These are phyloP conservation scores for Fregetta grallaria DNA, from an alignment of 2,113 vertebrate species.

Conservation along the genomic window DNA sequence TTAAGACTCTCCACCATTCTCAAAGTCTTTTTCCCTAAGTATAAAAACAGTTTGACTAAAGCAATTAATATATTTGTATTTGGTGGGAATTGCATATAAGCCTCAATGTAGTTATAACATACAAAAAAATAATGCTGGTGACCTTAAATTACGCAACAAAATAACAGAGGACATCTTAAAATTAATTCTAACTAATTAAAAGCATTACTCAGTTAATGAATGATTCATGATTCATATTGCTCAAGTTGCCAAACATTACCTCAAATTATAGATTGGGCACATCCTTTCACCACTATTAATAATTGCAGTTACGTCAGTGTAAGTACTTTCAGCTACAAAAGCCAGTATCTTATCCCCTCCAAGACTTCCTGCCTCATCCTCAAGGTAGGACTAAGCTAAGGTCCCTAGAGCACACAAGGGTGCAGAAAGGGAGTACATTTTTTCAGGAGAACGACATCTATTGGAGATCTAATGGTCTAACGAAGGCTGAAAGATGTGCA, in stretches of 20 bases:
- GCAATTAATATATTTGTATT: neutral
- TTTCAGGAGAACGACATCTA: neutral
- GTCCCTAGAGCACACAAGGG: neutral
- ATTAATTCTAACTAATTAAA: conserved; percentile 29
- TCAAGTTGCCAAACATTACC: conserved; percentile 13
- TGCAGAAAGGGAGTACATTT: accelerated
- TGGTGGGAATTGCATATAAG: neutral
- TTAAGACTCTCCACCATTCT: neutral
- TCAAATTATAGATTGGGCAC: neutral
- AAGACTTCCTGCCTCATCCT: neutral
- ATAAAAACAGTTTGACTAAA: neutral
- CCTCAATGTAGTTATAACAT: neutral
- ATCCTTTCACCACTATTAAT: neutral
- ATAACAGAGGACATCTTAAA: neutral
- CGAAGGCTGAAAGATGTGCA: neutral
- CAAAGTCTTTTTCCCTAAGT: neutral
- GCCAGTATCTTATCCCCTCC: neutral
- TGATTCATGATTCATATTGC: neutral
- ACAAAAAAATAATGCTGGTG: neutral
- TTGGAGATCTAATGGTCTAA: neutral
- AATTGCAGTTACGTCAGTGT: neutral
- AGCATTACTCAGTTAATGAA: conserved; percentile 10
- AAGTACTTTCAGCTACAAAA: neutral
- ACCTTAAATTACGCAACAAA: conserved; percentile 1
- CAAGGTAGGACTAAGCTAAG: neutral